Evolutionary conservation across 30 jellyfish, hydroid and myxozoan species (phyloP).

Genomic region (Morbakka virulenta): DNA sequence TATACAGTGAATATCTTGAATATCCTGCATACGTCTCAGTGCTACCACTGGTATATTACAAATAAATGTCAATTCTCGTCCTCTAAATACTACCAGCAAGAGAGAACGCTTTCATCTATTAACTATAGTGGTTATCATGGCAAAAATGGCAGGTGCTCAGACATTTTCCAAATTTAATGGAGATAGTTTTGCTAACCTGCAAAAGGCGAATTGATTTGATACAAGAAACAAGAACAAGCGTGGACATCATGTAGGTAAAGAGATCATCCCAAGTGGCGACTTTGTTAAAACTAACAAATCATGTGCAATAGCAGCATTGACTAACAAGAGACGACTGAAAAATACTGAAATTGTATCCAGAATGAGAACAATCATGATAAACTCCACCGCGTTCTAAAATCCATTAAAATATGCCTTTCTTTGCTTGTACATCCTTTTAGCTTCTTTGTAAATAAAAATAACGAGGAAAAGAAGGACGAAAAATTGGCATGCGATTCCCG

Average conservation of each 20-base stretch:
- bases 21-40: no score
- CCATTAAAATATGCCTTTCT: slow-evolving; percentile 69
- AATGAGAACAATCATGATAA: slow-evolving; percentile 62
- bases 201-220: slow-evolving; percentile 89
- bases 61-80: no score
- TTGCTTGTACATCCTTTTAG: slow-evolving; percentile 85
- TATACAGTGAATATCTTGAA: no score
- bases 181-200: slow-evolving; percentile 86
- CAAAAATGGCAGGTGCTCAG: no score
- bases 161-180: no score
- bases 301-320: slow-evolving; percentile 87
- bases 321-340: slow-evolving; percentile 89
- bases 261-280: slow-evolving; percentile 95
- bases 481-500: slow-evolving; percentile 99
- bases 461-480: slow-evolving; percentile 80
- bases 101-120: no score
- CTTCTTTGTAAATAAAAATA: slow-evolving; percentile 80
- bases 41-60: no score
- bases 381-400: slow-evolving; percentile 89
- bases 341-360: slow-evolving; percentile 61
- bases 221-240: slow-evolving; percentile 82
- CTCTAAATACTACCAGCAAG: no score
- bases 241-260: slow-evolving; percentile 63
- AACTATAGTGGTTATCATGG: no score
- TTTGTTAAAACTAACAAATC: slow-evolving; percentile 94